Base-by-base conservation (phyloP, 2,113 vertebrate genomes). In the Sylvicapra grimmia region DNA sequence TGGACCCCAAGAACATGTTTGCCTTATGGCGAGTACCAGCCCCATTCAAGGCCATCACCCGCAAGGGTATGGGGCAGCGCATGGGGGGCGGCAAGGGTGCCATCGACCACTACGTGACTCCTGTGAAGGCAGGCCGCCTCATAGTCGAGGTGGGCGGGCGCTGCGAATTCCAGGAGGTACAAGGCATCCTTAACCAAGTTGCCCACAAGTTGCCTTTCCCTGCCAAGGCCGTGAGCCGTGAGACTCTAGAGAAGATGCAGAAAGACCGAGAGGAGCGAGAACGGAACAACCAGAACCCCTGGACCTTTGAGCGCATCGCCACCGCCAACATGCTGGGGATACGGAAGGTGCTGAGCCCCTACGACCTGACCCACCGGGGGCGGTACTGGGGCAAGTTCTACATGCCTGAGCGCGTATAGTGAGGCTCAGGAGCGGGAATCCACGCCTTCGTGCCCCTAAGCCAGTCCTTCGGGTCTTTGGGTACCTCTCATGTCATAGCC, bases 61-160 rank as follows among this genome's bases (percentile, higher is more conserved):
- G 99, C 0, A 99, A 99, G 97, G 98, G 99, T 14, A 93, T 99
- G 4, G 99, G 99, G 0, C 99, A 99, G 68, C 99, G 99, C 1
- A 99, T 99, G 99, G 99, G 99, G 0, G 99, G 99, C 0, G 99
- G 99, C 19, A 99, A 99, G 83, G 99, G 99, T 6, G 99, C 99
- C 94, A 98, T 99, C 0, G 99, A 99, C 77, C 99, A 98, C 98
- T 99, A 99, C 0, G 99, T 99, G 97, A 99, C 99, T 0, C 98
- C 99, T 0, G 98, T 99, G 86, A 99, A 98, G 85, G 97, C 97
- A 0, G 99, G 99, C 0, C 97, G 99, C 4, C 97, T 99, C 6
- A 93, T 99, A 1, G 89, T 99, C 72, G 99, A 99, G 96, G 49
- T 99, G 2, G 99, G 99, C 0, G 99, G 99, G 5, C 99, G 68